Base-by-base conservation (phyloP, 2,888 invertebrate genomes). In the Thereva nobilitata region DNA sequence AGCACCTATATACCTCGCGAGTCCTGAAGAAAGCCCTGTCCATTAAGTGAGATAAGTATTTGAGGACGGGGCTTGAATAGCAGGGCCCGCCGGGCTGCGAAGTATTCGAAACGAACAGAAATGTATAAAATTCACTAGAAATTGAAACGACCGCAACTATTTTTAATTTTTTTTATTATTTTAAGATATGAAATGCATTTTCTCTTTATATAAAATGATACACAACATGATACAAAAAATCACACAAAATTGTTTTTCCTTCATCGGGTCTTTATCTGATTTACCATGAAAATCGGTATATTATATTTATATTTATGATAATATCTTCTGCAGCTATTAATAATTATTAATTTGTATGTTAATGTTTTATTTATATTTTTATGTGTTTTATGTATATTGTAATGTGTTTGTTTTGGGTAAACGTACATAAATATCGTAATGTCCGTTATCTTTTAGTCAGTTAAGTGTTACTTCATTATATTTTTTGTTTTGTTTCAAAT, bases 201-300 rank as follows among this genome's bases (percentile, higher is more conserved):
- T 47, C 47, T 4, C 56, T 56, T 61, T 61, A 61, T 67, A 67
- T 54, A 67, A 67, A 67, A 67, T 61, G 61, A 67, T 67, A 64
- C 67, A 67, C 67, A 67, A 64, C 63, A 67, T 64, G 64, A 56
- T 67, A 67, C 64, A 67, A 67, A 64, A 67, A 66, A 57, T 61
- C 64, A 64, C 67, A 67, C 64, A 63, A 52, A 23, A 23, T 23
- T 23, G 23, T 23, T 23, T 23, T 23, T 23, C 50, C 63, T 55
- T 42, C 50, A 49, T 67, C 38, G 64, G 67, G 64, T 64, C 64
- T 57, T 64, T 67, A 50, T 37, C 44, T 64, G 45, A 56, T 64
- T n/a, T 40, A 64, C 56, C 64, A 52, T 44, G 41, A 56, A 41
- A 23, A 23, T 23, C 23, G 23, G 23, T 23, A 23, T 41, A 9